Base-by-base conservation (phyloP, 2,888 invertebrate genomes). In the Caenorhabditis sp. region DNA sequence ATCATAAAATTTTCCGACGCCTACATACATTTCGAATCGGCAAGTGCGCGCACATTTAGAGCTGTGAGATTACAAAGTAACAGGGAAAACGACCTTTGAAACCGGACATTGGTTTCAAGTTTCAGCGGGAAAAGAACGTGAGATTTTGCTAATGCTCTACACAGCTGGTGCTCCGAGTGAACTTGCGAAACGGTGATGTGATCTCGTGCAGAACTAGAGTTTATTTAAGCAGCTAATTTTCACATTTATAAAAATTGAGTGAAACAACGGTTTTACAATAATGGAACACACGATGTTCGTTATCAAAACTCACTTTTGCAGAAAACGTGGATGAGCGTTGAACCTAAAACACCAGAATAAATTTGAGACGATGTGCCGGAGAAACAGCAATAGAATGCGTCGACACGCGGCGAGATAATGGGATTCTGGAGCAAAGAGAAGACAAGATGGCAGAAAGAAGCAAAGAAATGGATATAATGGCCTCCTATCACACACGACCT, bases 311-410 rank as follows among this genome's bases (percentile, higher is more conserved):
- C n/a, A n/a, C n/a, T n/a, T n/a, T n/a, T n/a, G n/a, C n/a, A n/a
- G n/a, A n/a, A n/a, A n/a, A n/a, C n/a, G n/a, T n/a, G n/a, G n/a
- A n/a, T n/a, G n/a, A n/a, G n/a, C n/a, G n/a, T n/a, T n/a, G n/a
- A n/a, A 30, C 9, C 30, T 7, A 30, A 35, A 9, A 9, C 35
- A 2, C 35, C 35, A 13, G 13, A 35, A 35, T 13, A 50, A 30
- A 27, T 11, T 6, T n/a, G 46, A 32, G n/a, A 50, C 4, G 30
- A 35, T 17, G 37, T 22, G 35, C 53, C 46, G 50, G 41, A 39
- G 41, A 58, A 48, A 50, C 48, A 65, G 52, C 48, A 50, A 58
- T 48, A 26, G 58, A 66, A 58, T 65, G 37, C 52, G 24, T 20
- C 0, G 26, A 8, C n/a, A 30, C 24, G 30, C n/a, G 17, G 13